Percentiles rank a stretch among this genome's conserved stretches.
Evolutionary conservation across 2,113 vertebrate species (phyloP).

Genomic region (Prionailurus bengalensis): DNA sequence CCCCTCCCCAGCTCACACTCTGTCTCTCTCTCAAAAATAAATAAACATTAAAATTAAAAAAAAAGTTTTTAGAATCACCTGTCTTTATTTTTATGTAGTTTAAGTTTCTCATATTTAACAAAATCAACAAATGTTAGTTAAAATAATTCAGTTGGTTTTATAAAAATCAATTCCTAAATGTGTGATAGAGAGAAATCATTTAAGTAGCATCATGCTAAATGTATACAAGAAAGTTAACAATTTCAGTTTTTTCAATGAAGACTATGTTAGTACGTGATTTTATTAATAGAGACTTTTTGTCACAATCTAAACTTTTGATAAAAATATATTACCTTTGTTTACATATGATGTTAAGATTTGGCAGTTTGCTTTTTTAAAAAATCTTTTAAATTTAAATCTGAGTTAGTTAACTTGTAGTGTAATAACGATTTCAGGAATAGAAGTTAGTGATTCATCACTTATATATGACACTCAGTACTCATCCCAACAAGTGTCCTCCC

Average conservation of each 20-base stretch:
- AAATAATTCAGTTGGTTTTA: not conserved
- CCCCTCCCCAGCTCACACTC: too few relatives aligned
- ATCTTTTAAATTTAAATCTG: too few relatives aligned
- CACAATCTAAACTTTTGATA: not conserved
- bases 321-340: not conserved
- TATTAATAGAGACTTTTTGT: not conserved
- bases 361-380: not conserved
- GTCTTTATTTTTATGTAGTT: not conserved
- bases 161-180: not conserved
- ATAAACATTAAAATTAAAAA: not conserved
- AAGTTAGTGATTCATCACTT: too few relatives aligned
- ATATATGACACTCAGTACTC: too few relatives aligned
- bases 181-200: not conserved
- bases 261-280: not conserved
- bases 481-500: too few relatives aligned
- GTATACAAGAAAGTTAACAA: not conserved
- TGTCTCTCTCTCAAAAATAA: too few relatives aligned
- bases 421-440: too few relatives aligned
- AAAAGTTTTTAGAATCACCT: not conserved
- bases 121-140: not conserved
- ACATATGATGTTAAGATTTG: not conserved
- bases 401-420: too few relatives aligned
- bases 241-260: conserved; percentile 19
- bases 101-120: not conserved
- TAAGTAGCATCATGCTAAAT: not conserved